A percentile compares a stretch with the other conserved stretches of the same genome.
Conservation (phyloP, 2,113 vertebrate genomes). For the Gobiocypris rarus region DNA sequence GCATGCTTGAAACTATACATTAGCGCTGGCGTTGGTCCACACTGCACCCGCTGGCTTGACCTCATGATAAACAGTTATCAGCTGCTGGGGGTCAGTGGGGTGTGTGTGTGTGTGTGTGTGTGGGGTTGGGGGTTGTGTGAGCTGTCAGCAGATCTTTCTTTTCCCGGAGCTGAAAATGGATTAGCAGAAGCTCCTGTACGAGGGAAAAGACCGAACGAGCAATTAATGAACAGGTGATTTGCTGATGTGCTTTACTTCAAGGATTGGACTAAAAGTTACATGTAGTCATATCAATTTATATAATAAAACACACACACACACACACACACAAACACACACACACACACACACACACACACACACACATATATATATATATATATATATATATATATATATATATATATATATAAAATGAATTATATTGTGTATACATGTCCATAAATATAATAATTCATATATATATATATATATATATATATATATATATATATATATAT, state of each 20-base stretch:
- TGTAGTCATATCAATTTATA: too few relatives aligned
- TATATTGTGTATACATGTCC: too few relatives aligned
- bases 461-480: too few relatives aligned
- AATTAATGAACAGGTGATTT: not conserved
- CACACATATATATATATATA: too few relatives aligned
- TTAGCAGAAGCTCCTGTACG: not conserved
- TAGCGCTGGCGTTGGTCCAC: not conserved
- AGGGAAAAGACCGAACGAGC: not conserved
- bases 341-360: too few relatives aligned
- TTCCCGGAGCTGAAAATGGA: not conserved
- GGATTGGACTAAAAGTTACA: not conserved
- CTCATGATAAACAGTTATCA: slow-evolving; percentile 27
- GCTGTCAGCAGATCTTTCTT: slow-evolving; percentile 25
- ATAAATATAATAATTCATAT: too few relatives aligned
- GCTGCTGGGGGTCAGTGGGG: slow-evolving; percentile 31
- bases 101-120: too few relatives aligned
- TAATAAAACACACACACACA: too few relatives aligned
- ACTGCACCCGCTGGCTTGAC: not conserved
- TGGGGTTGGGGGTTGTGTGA: slow-evolving; percentile 31
- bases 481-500: too few relatives aligned
- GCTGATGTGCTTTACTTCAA: not conserved
- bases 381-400: too few relatives aligned
- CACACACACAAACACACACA: too few relatives aligned
- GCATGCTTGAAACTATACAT: not conserved
- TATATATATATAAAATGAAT: too few relatives aligned